phyloP scores from a whole-genome alignment of 2,797 vertebrate species.

The Trichosurus vulpecula region DNA sequence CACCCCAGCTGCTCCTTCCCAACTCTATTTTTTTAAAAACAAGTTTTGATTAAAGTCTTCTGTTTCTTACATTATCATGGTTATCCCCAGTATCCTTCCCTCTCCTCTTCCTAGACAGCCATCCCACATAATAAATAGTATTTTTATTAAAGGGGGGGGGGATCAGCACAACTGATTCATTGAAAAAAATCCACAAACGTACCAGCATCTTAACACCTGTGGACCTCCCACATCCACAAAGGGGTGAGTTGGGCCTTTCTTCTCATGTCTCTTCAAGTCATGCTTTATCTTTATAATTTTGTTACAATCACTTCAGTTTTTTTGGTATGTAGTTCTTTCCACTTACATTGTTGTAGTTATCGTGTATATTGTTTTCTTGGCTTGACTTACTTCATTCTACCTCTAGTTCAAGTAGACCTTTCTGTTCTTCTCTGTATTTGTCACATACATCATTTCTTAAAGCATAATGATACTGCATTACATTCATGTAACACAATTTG shows the following conservation, averaged over 20 bases:
- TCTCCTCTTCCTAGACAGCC: background rate
- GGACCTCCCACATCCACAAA: background rate
- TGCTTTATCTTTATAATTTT: background rate
- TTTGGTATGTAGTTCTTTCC: background rate
- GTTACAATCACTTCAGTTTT: background rate
- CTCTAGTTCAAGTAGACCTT: background rate
- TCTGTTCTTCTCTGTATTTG: background rate
- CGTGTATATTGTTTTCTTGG: background rate
- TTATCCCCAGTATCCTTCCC: background rate
- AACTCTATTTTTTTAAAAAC: background rate
- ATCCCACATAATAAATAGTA: background rate
- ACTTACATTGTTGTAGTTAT: background rate
- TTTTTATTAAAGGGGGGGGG: background rate
- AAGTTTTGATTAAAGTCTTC: background rate
- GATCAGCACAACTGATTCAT: background rate
- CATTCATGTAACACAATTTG: background rate
- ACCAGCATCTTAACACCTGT: background rate
- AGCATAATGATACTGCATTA: background rate
- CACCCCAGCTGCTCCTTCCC: background rate
- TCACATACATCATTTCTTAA: background rate
- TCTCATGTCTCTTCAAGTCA: background rate
- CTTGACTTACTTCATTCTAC: background rate
- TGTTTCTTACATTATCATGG: background rate
- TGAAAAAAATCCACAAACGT: background rate
- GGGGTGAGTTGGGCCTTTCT: background rate